phyloP scores from a whole-genome alignment of 2,113 vertebrate genomes.

The Pongo pygmaeus region DNA sequence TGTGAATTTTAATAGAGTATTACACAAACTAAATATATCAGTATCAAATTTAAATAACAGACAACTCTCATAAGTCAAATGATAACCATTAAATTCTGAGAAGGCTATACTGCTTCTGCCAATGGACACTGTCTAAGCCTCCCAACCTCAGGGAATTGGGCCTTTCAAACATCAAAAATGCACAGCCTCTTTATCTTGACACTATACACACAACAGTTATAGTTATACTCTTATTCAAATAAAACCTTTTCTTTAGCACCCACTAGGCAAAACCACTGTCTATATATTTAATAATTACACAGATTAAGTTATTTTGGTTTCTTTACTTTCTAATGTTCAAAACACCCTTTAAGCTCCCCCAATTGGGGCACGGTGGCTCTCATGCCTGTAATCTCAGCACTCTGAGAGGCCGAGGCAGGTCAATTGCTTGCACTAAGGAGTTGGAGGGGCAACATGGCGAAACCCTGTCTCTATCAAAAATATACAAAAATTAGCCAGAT shows the following conservation, averaged over 20 bases:
- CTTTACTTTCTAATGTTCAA: not conserved
- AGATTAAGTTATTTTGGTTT: not conserved
- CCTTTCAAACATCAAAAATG: not conserved
- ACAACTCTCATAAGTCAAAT: not conserved
- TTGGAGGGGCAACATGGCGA: too few relatives aligned
- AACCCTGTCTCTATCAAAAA: too few relatives aligned
- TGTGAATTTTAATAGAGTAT: slow-evolving; percentile 66
- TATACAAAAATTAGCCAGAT: too few relatives aligned
- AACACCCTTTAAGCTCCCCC: not conserved
- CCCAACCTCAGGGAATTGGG: not conserved
- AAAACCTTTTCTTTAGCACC: not conserved
- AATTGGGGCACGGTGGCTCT: too few relatives aligned
- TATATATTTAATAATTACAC: not conserved
- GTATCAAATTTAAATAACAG: not conserved
- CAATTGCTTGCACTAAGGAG: too few relatives aligned
- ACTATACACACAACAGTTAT: not conserved
- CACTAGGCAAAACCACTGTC: not conserved
- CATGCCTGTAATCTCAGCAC: too few relatives aligned
- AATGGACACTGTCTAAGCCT: not conserved
- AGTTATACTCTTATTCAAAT: not conserved
- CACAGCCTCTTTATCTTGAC: not conserved
- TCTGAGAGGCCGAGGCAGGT: too few relatives aligned
- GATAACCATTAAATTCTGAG: not conserved
- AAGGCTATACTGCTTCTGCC: not conserved
- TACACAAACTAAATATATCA: not conserved